These are phyloP conservation scores for Teleogryllus oceanicus DNA, from an alignment of 2,888 invertebrate genomes.

Conservation along the genomic window DNA sequence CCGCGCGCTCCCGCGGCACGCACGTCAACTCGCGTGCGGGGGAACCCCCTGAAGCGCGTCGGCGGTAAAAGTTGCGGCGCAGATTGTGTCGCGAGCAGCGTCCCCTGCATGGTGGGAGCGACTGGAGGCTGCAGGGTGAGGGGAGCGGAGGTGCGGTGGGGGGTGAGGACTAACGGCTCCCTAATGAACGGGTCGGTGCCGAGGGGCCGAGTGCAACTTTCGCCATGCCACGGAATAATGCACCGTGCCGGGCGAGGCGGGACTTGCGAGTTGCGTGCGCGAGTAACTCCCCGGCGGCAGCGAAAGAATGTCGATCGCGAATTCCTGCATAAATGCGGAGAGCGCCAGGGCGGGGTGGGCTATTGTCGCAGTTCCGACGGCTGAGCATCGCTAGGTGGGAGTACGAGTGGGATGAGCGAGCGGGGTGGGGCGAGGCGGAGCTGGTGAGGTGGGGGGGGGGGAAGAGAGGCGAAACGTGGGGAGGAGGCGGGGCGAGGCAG, in stretches of 20 bases:
- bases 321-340: not conserved
- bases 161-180: not conserved
- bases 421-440: not conserved
- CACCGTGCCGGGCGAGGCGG: not conserved
- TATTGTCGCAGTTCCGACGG: not conserved
- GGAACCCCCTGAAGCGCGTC: not conserved
- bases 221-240: not conserved
- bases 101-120: not conserved
- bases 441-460: not conserved
- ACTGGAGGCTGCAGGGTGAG: not conserved
- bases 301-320: not conserved
- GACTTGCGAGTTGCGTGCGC: not conserved
- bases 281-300: not conserved
- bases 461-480: not conserved
- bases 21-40: not conserved
- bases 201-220: not conserved
- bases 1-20: not conserved
- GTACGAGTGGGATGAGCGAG: not conserved
- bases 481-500: not conserved
- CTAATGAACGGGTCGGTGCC: not conserved
- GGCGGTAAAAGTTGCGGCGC: not conserved
- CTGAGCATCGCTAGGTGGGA: not conserved
- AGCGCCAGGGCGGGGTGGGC: not conserved
- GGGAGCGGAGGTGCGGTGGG: not conserved
- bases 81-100: not conserved